phyloP scores from a whole-genome alignment of 2,113 vertebrate species.

The Dicerorhinus sumatrensis region DNA sequence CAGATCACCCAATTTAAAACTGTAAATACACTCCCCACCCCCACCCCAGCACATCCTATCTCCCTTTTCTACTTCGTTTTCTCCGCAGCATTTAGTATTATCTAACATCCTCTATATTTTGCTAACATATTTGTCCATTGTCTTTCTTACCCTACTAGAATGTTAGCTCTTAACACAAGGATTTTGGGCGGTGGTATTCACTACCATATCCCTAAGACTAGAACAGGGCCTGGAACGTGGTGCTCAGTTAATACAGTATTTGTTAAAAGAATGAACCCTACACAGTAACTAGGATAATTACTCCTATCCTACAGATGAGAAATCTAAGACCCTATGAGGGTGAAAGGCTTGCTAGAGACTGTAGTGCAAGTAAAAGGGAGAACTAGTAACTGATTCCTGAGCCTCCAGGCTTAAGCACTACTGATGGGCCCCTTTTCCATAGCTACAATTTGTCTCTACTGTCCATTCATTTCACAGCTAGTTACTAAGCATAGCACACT shows the following conservation, averaged over 20 bases:
- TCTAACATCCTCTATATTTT: background rate
- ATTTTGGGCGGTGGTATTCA: background rate
- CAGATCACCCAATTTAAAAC: background rate
- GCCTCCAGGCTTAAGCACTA: background rate
- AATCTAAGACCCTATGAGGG: background rate
- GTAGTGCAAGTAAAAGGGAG: background rate
- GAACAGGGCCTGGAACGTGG: background rate
- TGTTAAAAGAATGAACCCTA: background rate
- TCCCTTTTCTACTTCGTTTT: background rate
- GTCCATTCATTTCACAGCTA: background rate
- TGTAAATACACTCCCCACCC: background rate
- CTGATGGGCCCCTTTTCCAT: background rate
- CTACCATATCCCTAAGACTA: background rate
- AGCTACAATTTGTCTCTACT: background rate
- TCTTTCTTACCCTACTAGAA: background rate
- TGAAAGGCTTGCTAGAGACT: background rate
- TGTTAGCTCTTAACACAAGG: background rate
- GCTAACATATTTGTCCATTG: background rate
- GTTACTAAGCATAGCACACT: background rate
- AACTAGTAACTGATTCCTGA: background rate
- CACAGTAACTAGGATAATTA: background rate
- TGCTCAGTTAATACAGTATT: background rate
- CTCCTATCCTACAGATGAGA: background rate
- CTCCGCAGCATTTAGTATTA: background rate
- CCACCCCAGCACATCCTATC: too few relatives aligned